Conservation (phyloP, 2,113 vertebrate genomes). For the Lasiurus borealis region DNA sequence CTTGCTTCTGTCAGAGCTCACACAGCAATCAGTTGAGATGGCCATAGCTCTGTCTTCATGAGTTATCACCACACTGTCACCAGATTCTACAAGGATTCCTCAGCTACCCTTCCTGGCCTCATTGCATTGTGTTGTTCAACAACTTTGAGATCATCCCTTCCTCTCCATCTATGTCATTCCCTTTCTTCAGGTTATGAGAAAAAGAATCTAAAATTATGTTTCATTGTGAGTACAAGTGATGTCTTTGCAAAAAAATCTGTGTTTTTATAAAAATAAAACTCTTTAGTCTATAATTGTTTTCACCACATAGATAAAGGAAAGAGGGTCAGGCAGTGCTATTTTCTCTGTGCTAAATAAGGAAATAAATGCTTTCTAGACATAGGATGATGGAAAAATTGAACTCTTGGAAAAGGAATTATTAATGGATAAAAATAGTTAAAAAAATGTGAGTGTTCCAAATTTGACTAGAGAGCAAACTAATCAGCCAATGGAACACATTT, state of each 20-base stretch:
- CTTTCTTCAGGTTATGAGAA: conserved; percentile 15
- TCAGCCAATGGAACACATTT: conserved; percentile 81
- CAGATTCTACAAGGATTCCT: neutral
- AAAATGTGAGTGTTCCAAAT: conserved; percentile 80
- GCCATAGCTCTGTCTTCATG: neutral
- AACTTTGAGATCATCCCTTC: neutral
- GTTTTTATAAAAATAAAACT: neutral
- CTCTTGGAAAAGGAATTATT: conserved; percentile 84
- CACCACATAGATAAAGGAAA: conserved; percentile 5
- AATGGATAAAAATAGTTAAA: conserved; percentile 83
- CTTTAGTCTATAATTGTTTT: neutral
- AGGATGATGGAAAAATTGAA: conserved; percentile 77
- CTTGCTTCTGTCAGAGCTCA: neutral
- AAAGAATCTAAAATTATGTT: neutral
- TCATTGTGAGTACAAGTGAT: neutral
- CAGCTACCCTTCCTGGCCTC: neutral
- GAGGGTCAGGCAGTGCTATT: conserved; percentile 34
- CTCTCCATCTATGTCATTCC: neutral
- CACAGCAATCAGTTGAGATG: fast-evolving
- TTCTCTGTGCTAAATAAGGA: conserved; percentile 68
- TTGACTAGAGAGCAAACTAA: conserved; percentile 82
- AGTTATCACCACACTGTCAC: neutral
- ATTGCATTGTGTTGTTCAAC: too few species aligned
- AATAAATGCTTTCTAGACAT: conserved; percentile 66
- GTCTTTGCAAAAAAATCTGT: neutral